Evolutionary conservation across 2,797 vertebrate genomes (phyloP), one percentile per base, ranked within the genome.

Genomic region (Anas bahamensis): DNA sequence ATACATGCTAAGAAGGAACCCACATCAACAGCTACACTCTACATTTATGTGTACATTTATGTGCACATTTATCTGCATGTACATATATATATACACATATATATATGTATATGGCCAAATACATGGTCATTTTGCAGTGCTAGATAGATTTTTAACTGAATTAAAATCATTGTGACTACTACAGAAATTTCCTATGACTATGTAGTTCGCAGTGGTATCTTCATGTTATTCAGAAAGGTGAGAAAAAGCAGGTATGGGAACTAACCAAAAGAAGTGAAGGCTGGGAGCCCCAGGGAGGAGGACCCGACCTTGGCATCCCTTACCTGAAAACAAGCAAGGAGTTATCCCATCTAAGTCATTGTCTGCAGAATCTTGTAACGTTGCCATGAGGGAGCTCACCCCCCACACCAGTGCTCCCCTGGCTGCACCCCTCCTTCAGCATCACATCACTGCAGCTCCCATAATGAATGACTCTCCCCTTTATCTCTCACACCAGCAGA

Each of bases 331-430:
- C 46, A 55, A 42, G 28, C 29, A 7, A 4, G 23, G 42, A 76
- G 18, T 82, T 41, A 5, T 12, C 16, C 57, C 7, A 1, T 56
- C 6, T 15, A 57, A 4, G 22, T 72, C 66, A 63, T 3, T 2
- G 0, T 13, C 84, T 71, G 4, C 48, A 22, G 6, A 5, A 8
- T 4, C 31, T 63, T 71, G 15, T 65, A 50, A 53, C 0, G 0
- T 19, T 70, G 75, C 35, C 33, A 29, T 7, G 17, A 33, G 44
- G 52, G 55, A 87, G 3, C 13, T 85, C 35, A 19, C 3, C 8
- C 24, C 9, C 10, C 21, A 17, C 21, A 44, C 6, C 33, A 42
- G 10, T 6, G 29, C 19, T 60, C 22, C 19, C 59, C 56, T 33
- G 42, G 14, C 21, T n/a, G 59, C 1, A 1, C 9, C 10, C 17